Base-by-base conservation (phyloP, 2,113 vertebrate species). In the Lipophrys pholis region DNA sequence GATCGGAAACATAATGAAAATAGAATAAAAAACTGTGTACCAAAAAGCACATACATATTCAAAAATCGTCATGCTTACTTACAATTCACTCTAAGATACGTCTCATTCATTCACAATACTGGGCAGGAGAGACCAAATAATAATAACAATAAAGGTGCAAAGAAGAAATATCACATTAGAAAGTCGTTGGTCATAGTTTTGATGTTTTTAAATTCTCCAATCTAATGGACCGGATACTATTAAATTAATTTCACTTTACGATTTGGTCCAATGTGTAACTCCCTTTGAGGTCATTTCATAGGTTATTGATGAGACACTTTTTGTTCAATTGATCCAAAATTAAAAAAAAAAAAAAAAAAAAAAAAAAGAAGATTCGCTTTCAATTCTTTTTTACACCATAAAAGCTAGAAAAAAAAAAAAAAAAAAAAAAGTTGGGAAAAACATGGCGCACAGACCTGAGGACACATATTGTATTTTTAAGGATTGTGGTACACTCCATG, bases 61-160 rank as follows among this genome's bases (percentile, higher is more conserved):
- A 81, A 69, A 76, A 82, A 78, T 68, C 69, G 5, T 61, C 87
- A 78, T 87, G 82, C 88, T 84, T 64, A 53, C 60, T 66, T 49
- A 35, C 65, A 69, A 61, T 64, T 77, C 56, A 83, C 59, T 59
- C 55, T 30, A 68, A 12, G 38, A 78, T 43, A 67, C 67, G 65
- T 46, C 54, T 79, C 84, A 78, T 49, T 90, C 87, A 78, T 87
- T 86, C 85, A 90, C 88, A 90, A 90, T 70, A 89, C 81, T 84
- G 73, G 83, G 74, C 62, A 83, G 53, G 21, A 66, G 21, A 66
- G 49, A 78, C n/a, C 50, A 41, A 17, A n/a, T 30, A 30, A 30
- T 30, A 30, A 30, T 67, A 76, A 63, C 50, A 55, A 69, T 66
- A 16, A 48, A 83, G 52, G 74, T 88, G 86, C 78, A 87, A 89